Percentiles rank a stretch among this genome's conserved stretches.
phyloP scores from a whole-genome alignment of 2,888 invertebrate genomes.

The Eurois occulta region DNA sequence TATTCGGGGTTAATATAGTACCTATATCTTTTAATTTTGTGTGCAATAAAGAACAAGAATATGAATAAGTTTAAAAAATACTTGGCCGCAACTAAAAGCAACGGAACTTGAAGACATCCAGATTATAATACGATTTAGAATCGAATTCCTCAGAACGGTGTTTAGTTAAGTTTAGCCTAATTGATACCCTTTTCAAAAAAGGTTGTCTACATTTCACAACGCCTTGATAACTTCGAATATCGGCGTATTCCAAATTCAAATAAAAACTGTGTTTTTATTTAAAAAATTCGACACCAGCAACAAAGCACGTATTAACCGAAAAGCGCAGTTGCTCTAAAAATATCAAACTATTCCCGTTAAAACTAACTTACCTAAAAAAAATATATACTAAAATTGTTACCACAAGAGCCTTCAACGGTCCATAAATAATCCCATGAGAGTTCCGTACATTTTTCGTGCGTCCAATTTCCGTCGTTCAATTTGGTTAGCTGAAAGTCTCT shows the following conservation, averaged over 20 bases:
- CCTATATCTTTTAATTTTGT: too few species aligned
- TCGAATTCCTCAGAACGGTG: too few species aligned
- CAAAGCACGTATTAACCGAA: not conserved
- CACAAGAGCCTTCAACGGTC: constrained; percentile 43
- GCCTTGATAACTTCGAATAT: not conserved
- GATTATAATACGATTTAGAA: too few species aligned
- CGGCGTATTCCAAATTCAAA: not conserved
- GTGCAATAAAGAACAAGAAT: too few species aligned
- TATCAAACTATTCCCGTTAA: constrained; percentile 19
- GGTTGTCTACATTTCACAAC: not conserved
- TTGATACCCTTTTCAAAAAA: too few species aligned
- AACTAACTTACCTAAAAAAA: constrained; percentile 27
- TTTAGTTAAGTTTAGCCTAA: too few species aligned
- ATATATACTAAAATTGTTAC: constrained; percentile 46
- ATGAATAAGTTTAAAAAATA: too few species aligned
- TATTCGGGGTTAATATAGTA: too few species aligned
- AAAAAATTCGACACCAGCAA: not conserved
- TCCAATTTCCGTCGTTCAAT: constrained; percentile 50
- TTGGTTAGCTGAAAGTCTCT: constrained; percentile 40
- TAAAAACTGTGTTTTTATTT: not conserved
- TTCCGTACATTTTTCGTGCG: constrained; percentile 53
- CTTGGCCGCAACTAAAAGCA: too few species aligned
- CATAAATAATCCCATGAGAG: constrained; percentile 63
- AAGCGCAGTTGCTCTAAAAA: constrained; percentile 19
- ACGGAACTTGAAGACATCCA: too few species aligned